Evolutionary conservation across 1,140 invertebrate species (phyloP), one percentile per base, ranked within the genome.

Genomic region (Nomia melanderi): DNA sequence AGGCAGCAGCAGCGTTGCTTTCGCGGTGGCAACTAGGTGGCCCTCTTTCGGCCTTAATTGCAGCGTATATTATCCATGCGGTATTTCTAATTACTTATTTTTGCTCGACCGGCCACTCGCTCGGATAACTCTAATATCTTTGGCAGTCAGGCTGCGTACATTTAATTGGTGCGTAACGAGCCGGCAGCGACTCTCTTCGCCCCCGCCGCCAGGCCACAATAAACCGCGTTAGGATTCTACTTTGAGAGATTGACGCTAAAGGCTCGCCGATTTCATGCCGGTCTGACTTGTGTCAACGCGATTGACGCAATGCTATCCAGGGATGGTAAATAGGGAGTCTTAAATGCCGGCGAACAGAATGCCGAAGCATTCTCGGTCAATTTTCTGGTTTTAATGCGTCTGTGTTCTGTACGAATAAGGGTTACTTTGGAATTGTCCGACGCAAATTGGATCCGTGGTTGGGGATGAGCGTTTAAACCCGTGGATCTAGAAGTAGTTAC

Each of bases 41-140:
- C 87, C 83, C 88, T 89, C 87, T 88, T 88, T 87, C 80, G 75
- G 86, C 84, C 83, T 88, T 90, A 89, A 90, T 90, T 90, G 87
- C 86, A 66, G 82, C 88, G 87, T 89, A 88, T 88, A 88, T 89
- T 89, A 89, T 88, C 89, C 88, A 89, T 86, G 88, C 84, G 86
- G 85, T 87, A 89, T 88, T 88, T 88, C 87, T 90, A 90, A 90
- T 90, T 90, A 90, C 88, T 89, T 89, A 89, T 89, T 90, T 90
- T 87, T 85, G 81, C 86, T 78, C 82, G 60, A 70, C 50, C 75
- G 79, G 62, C 73, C 67, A 71, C 78, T 85, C 84, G 82, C 83
- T 81, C 78, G 85, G 85, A 83, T 88, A 81, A 77, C 76, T 86
- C 89, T 88, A 89, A 86, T 89, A 89, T 89, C 88, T 89, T 90